Percentiles rank a stretch among this genome's conserved stretches.
Evolutionary conservation across 2,888 invertebrate genomes (phyloP).

Genomic region (Lasioglossum oenotherae): DNA sequence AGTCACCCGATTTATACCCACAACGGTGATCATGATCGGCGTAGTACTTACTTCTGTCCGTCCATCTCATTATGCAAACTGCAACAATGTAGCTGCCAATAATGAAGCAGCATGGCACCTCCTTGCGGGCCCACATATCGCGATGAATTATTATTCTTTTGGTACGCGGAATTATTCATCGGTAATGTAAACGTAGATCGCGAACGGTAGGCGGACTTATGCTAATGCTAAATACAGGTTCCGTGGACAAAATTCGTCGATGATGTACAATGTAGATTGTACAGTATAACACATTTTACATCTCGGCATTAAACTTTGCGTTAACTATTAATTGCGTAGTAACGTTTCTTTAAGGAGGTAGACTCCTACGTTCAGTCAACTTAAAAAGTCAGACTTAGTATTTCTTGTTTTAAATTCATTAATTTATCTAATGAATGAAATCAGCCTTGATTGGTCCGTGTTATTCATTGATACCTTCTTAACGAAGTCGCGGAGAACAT

Average conservation of each 20-base stretch:
- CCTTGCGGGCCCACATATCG: not conserved
- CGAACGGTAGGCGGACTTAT: constrained; percentile 1
- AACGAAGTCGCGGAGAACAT: too few species aligned
- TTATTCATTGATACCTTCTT: too few species aligned
- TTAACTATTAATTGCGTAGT: not conserved
- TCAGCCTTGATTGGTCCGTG: too few species aligned
- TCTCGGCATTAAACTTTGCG: not conserved
- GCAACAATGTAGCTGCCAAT: constrained; percentile 47
- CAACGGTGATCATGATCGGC: constrained; percentile 28
- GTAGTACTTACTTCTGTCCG: constrained; percentile 46
- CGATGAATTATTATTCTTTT: constrained; percentile 30
- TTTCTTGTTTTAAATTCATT: too few species aligned
- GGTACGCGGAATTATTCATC: constrained; percentile 26
- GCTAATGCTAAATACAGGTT: constrained; percentile 2
- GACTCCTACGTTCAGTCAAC: not conserved
- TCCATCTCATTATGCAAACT: constrained; percentile 38
- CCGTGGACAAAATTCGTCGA: not conserved
- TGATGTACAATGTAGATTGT: not conserved
- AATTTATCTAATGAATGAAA: too few species aligned
- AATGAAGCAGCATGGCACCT: constrained; percentile 11
- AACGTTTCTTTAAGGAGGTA: not conserved
- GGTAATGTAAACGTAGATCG: not conserved
- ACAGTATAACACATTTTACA: not conserved
- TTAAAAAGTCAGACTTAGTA: too few species aligned
- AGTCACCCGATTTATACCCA: constrained; percentile 22